Evolutionary conservation across 2,797 vertebrate species (phyloP).

Genomic region (Lepus townsendii): DNA sequence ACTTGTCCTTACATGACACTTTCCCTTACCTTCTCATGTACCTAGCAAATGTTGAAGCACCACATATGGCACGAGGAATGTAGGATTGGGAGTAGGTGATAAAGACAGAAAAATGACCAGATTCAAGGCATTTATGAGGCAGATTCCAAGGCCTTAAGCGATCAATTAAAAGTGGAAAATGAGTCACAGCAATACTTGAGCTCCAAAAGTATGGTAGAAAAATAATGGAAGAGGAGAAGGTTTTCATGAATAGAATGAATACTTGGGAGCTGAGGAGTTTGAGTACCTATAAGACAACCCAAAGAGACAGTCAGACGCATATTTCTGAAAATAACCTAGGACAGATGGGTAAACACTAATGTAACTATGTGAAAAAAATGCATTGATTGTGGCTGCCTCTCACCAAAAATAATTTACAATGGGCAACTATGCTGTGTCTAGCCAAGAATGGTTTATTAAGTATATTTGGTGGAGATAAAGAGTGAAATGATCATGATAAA

Average conservation of each 20-base stretch:
- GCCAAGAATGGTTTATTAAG: neutral
- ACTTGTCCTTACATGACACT: neutral
- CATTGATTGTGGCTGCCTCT: neutral
- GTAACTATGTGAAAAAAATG: neutral
- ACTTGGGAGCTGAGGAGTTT: neutral
- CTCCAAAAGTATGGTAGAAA: neutral
- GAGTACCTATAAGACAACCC: neutral
- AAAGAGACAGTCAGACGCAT: neutral
- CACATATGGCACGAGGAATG: neutral
- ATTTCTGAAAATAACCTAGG: neutral
- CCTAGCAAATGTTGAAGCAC: neutral
- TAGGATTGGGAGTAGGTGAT: neutral
- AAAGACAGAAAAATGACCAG: neutral
- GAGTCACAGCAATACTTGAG: neutral
- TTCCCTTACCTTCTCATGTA: neutral
- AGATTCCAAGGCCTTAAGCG: neutral
- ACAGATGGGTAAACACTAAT: neutral
- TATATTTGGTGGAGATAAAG: neutral
- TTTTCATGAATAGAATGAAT: conserved; percentile 20
- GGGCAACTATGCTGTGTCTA: neutral
- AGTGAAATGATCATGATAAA: neutral
- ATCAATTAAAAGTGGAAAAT: neutral
- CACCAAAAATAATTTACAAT: neutral
- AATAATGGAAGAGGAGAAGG: neutral
- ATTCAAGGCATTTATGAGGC: neutral